These are phyloP conservation scores for Catamblyrhynchus diadema DNA, from an alignment of 2,797 vertebrate species.

Conservation along the genomic window DNA sequence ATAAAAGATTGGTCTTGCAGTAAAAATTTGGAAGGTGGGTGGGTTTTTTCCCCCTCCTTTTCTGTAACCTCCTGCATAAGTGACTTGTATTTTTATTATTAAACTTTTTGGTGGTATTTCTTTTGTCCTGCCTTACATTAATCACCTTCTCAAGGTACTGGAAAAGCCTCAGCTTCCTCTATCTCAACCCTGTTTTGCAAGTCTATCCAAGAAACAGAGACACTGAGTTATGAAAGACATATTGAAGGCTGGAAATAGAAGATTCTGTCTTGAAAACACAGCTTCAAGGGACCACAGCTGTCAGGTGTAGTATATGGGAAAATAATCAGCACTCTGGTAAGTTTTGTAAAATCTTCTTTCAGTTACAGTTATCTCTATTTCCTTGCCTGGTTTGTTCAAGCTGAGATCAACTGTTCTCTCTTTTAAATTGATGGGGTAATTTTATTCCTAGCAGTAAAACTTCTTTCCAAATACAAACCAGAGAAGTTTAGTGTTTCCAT, in stretches of 20 bases:
- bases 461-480: neutral
- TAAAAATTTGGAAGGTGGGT: neutral
- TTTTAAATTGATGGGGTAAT: neutral
- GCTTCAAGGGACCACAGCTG: neutral
- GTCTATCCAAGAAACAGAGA: neutral
- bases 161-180: neutral
- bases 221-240: neutral
- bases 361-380: neutral
- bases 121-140: neutral
- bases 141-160: neutral
- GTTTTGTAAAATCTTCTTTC: neutral
- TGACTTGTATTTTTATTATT: neutral
- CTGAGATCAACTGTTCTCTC: neutral
- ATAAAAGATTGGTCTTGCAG: neutral
- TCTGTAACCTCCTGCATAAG: neutral
- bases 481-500: neutral
- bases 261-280: neutral
- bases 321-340: neutral
- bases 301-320: neutral
- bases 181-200: neutral
- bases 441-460: neutral
- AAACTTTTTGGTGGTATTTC: neutral
- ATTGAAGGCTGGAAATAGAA: neutral
- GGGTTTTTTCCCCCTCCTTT: neutral
- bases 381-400: neutral